These are phyloP conservation scores for Carapus acus DNA, from an alignment of 2,797 vertebrate genomes.

Conservation along the genomic window DNA sequence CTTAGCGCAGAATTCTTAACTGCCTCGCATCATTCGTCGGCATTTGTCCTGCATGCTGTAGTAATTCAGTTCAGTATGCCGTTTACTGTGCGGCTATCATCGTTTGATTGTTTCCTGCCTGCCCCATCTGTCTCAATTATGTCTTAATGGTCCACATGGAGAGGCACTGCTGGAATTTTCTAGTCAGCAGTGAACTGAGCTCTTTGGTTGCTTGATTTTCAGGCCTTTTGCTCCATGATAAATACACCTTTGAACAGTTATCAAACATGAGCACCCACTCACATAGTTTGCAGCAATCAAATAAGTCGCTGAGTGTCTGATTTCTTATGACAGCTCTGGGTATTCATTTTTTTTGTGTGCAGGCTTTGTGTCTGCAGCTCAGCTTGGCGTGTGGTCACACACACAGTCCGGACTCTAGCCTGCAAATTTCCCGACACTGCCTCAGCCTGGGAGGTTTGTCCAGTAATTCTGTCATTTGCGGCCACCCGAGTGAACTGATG, in stretches of 20 bases:
- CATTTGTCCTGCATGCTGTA: not conserved
- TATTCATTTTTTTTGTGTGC: too few relatives aligned
- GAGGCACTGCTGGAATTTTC: not conserved
- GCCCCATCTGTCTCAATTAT: not conserved
- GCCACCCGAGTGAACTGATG: constrained; percentile 20
- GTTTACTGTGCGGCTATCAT: not conserved
- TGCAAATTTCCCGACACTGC: too few relatives aligned
- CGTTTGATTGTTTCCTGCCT: not conserved
- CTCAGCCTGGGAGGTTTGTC: constrained; percentile 5
- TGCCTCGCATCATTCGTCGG: constrained; percentile 1
- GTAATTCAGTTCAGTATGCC: not conserved
- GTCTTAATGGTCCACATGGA: not conserved
- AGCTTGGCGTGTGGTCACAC: too few relatives aligned
- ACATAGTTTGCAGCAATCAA: not conserved
- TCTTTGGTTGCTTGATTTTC: not conserved
- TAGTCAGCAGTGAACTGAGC: not conserved
- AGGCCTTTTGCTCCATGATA: not conserved
- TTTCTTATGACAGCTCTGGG: too few relatives aligned
- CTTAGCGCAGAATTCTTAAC: not conserved
- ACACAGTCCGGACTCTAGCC: too few relatives aligned
- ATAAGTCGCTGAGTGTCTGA: too few relatives aligned
- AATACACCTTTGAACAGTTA: too few relatives aligned
- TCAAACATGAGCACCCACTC: too few relatives aligned
- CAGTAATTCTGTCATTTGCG: constrained; percentile 28
- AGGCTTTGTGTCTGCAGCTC: too few relatives aligned